Evolutionary conservation across 2,797 vertebrate species (phyloP).

Genomic region (Moxostoma hubbsi): DNA sequence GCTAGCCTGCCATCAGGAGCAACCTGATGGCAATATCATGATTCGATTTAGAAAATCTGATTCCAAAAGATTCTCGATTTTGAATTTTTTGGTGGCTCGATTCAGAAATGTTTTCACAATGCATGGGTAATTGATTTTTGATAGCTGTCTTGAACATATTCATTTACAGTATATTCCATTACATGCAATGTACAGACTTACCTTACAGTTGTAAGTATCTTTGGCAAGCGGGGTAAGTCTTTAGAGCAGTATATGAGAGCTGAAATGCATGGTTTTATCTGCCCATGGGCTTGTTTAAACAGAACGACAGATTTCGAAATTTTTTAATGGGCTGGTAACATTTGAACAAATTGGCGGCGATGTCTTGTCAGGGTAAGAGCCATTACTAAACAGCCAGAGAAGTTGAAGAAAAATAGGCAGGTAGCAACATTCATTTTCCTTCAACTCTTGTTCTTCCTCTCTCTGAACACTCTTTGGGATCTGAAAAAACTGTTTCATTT

Average conservation of each 20-base stretch:
- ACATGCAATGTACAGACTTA: background rate
- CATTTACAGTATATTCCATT: background rate
- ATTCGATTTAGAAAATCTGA: too few species aligned
- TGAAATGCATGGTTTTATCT: constrained; percentile 6
- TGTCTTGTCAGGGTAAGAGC: constrained; percentile 34
- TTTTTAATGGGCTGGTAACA: constrained; percentile 34
- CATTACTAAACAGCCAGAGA: constrained; percentile 14
- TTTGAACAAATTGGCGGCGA: constrained; percentile 10
- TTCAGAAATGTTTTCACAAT: too few species aligned
- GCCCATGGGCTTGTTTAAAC: constrained; percentile 15
- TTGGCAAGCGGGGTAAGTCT: background rate
- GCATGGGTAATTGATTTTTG: too few species aligned
- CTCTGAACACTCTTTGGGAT: constrained; percentile 17
- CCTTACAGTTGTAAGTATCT: too few species aligned
- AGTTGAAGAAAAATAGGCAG: constrained; percentile 28
- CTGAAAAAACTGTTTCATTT: constrained; percentile 20
- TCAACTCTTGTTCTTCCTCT: background rate
- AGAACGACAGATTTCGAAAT: constrained; percentile 3
- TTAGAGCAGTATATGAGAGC: background rate
- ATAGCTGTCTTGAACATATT: constrained; percentile 64
- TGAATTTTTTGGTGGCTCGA: too few species aligned
- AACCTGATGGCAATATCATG: too few species aligned
- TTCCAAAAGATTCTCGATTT: too few species aligned
- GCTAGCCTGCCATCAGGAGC: too few species aligned
- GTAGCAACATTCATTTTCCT: constrained; percentile 40